Base-by-base conservation (phyloP, 2,113 vertebrate species). In the Pogonocichla stellata region DNA sequence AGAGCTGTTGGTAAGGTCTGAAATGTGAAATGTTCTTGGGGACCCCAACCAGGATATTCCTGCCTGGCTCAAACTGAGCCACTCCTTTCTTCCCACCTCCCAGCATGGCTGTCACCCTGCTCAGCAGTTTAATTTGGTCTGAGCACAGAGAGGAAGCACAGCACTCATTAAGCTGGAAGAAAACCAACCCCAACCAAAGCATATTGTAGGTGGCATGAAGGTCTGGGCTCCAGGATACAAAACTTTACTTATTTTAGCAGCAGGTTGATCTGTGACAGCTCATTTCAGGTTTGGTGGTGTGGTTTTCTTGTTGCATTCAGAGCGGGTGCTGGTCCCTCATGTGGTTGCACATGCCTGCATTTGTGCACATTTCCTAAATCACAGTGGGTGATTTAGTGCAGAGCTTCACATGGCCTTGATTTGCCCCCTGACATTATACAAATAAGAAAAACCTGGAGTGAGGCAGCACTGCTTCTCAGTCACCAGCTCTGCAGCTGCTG, bases 321-420 rank as follows among this genome's bases (percentile, higher is more conserved):
- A 80, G 23, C 26, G 31, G 10, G 33, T 1, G 1, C 38, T 62
- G 42, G 36, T 82, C n/a, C 86, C 66, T 71, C 12, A 1, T 38
- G 10, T 51, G 43, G 65, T 43, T 22, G 4, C 58, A 62, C 18
- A 12, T 0, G 48, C 14, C 45, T 73, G 34, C 0, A 0, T 75
- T 72, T 58, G 28, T 38, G n/a, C 38, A 42, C 2, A 3, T 73
- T 90, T 79, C 62, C 34, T 65, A 70, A 88, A 74, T 80, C 67
- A 16, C 58, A 90, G 64, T 2, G n/a, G 47, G 22, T 57, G 61
- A 57, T 56, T 65, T 47, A 70, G 61, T 9, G 24, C 48, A 51
- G 66, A 90, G 65, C 20, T 38, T 80, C 90, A 82, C 24, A 31
- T 78, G 84, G 90, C 51, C 74, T 80, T 93, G 34, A 80, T 94